Evolutionary conservation across 2,797 vertebrate genomes (phyloP), one percentile per base, ranked within the genome.

Genomic region (Rhyacichthys aspro): DNA sequence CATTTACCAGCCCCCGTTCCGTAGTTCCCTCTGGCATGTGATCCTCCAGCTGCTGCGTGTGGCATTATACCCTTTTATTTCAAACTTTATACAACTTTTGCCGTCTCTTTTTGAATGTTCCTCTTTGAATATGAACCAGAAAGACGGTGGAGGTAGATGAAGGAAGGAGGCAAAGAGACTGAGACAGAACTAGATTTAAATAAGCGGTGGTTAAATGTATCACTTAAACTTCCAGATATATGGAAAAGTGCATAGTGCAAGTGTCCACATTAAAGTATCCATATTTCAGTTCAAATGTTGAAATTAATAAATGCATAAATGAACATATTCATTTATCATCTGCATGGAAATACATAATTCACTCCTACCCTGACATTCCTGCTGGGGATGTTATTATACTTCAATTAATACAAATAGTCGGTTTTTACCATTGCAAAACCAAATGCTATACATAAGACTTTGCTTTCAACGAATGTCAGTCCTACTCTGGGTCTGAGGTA

Each of bases 281-380:
- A 59, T 74, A 86, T 73, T 75, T 45, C 67, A 70, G 76, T 82
- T 69, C 76, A 88, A 70, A 86, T 42, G 63, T 82, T 88, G 81
- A 85, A 88, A 88, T 89, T 78, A 85, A 91, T 90, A 90, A 62
- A 91, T 88, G 75, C 91, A 89, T 90, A 89, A 56, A 85, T 88
- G 84, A 87, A 84, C 87, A 81, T 86, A 85, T 88, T 89, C 50
- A 84, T 81, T 71, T 77, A 74, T 70, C 72, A 88, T 92, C 85
- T 89, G 73, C 87, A 87, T 85, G 74, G 48, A 69, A 81, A 86
- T 86, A 86, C 89, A 91, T 92, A 88, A 91, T 91, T 88, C 89
- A 81, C 54, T 67, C 50, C 57, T 79, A 72, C 72, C 18, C 70
- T 67, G 46, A 43, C 79, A 78, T 80, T 78, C 71, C 48, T 63